Base-by-base conservation (phyloP, 2,113 vertebrate genomes). In the Hypocryptadius cinnamomeus region DNA sequence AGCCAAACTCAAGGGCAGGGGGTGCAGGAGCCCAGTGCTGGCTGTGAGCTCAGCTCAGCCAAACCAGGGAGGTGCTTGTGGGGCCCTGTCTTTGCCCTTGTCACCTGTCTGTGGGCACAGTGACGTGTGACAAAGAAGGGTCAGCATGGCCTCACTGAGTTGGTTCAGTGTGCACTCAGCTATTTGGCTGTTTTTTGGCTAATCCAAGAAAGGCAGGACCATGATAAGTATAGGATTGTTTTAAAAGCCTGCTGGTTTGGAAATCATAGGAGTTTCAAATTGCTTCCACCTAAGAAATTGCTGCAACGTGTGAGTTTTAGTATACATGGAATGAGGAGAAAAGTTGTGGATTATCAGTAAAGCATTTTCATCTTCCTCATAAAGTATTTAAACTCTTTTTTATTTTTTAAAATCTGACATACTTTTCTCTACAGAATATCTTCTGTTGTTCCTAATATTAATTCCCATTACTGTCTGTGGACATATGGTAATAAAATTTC, bases 351-450 rank as follows among this genome's bases (percentile, higher is more conserved):
- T 89, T 92, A 70, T 87, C 85, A 73, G 77, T 88, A 79, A 85
- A 94, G 59, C 59, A 13, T 82, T 95, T 90, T 89, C 57, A 81
- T 93, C 48, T 59, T 56, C 30, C 77, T 64, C 48, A 79, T 86
- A 94, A 96, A 96, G 51, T 73, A 59, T 51, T 51, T 71, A 86
- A 94, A 76, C 25, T 33, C 15, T 69, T 69, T 93, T 89, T 85
- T 91, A 2, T 53, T 77, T 93, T 61, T 45, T 7, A 72, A 54
- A 90, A 72, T 28, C 13, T 40, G 40, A 51, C 19, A 28, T 22
- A 24, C 72, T 87, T 91, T 74, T 13, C 48, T 71, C 30, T 31
- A 28, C 20, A 23, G n/a, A 85, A 60, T 44, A 3, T 63, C 81
- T 94, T 66, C 54, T 20, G 33, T 56, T 31, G 24, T 63, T 91